A percentile compares a stretch with the other conserved stretches of the same genome.
Conservation (phyloP, 1,140 invertebrate genomes). For the Bombyx mandarina region DNA sequence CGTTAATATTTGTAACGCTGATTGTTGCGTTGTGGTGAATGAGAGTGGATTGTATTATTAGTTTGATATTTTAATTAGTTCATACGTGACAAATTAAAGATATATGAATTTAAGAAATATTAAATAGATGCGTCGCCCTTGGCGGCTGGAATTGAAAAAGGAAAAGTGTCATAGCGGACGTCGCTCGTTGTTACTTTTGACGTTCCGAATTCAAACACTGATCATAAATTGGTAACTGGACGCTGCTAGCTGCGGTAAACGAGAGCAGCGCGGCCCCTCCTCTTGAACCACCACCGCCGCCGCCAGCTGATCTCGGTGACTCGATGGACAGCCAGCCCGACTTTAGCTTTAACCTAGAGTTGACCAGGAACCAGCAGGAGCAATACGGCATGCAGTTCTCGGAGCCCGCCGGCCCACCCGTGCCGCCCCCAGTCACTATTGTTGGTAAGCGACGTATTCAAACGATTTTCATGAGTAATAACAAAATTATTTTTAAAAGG, state of each 20-base stretch:
- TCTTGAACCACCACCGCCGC: conserved; percentile 55
- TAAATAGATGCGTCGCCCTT: too few species aligned
- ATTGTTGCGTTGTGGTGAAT: too few species aligned
- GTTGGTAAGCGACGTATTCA: conserved; percentile 55
- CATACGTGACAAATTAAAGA: too few species aligned
- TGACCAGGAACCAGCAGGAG: conserved; percentile 79
- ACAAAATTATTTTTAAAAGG: conserved; percentile 2
- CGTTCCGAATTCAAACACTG: conserved; percentile 9
- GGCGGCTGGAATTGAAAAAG: too few species aligned
- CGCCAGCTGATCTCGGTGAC: conserved; percentile 41
- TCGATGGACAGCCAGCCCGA: conserved; percentile 56
- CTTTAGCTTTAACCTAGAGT: conserved; percentile 79
- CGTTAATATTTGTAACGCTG: conserved; percentile 37
- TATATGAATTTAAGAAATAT: too few species aligned
- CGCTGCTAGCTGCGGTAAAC: conserved; percentile 61
- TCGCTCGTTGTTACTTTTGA: too few species aligned
- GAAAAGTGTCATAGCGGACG: too few species aligned
- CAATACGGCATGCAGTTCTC: conserved; percentile 83
- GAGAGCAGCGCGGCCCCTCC: conserved; percentile 57
- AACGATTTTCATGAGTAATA: background rate
- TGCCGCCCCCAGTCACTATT: conserved; percentile 61
- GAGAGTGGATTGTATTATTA: too few species aligned
- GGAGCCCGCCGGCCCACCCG: conserved; percentile 15
- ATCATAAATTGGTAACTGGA: conserved; percentile 22
- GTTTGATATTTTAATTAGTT: too few species aligned